Evolutionary conservation across 2,113 vertebrate species (phyloP), one percentile per base, ranked within the genome.

Genomic region (Neodontobutis hainanensis): DNA sequence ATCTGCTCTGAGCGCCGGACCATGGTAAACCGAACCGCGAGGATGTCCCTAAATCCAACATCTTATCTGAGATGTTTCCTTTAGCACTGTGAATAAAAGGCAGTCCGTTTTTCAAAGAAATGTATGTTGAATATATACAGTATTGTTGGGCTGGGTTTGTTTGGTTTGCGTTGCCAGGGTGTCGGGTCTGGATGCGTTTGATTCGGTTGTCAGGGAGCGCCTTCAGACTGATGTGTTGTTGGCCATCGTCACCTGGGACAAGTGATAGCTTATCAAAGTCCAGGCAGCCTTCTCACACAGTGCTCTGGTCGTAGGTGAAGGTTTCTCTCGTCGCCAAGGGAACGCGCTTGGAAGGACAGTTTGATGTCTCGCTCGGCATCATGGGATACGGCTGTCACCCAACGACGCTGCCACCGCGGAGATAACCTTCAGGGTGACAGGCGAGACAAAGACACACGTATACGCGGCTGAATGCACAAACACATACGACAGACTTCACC

Each of bases 231-330:
- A 95, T 91, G 92, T 89, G 93, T 94, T 94, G 93, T 96, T 95
- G 95, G 93, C 90, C 83, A 88, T 85, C 90, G 90, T 98, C 96
- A 97, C 95, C 97, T 98, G 97, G 96, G 97, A 98, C 93, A 90
- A 91, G 94, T 95, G 97, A 98, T 99, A 98, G 94, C 96, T 99
- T 99, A 99, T 99, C 97, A 97, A 99, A 97, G 94, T 95, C 93
- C 86, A 92, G 95, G 95, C 97, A 99, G 97, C 93, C 95, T 93
- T 92, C 15, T 42, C 56, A 43, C 42, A 6, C 42, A 6, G 7
- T 11, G 42, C 10, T 43, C 56, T 16, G 44, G 11, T 15, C 14
- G 4, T 36, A 19, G 12, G 44, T 75, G 57, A 66, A 8, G 32
- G 15, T 79, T 68, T 75, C 53, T 70, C 40, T 40, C 27, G 85